These are phyloP conservation scores for Thunnus thynnus DNA, from an alignment of 2,113 vertebrate genomes.

Conservation along the genomic window DNA sequence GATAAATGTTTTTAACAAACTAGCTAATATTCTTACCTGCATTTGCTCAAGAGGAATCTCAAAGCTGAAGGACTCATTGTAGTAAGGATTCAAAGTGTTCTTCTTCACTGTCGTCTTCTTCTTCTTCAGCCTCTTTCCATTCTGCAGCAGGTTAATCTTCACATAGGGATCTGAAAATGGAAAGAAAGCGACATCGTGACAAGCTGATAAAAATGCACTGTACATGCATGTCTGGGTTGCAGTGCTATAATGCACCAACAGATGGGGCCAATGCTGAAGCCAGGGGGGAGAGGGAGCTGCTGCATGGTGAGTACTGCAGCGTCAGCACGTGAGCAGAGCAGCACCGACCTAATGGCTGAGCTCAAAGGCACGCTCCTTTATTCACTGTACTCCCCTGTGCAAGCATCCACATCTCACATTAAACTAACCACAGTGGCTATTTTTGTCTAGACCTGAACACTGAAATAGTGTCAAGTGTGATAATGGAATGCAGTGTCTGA, in stretches of 20 bases:
- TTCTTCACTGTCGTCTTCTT: slow-evolving; percentile 99
- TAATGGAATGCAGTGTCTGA: slow-evolving; percentile 8
- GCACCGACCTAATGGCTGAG: slow-evolving; percentile 64
- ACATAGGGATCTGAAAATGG: slow-evolving; percentile 92
- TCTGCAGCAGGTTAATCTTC: slow-evolving; percentile 98
- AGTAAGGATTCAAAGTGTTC: slow-evolving; percentile 98
- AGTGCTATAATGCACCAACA: slow-evolving; percentile 67
- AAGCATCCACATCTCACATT: slow-evolving; percentile 21
- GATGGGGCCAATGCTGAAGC: slow-evolving; percentile 68
- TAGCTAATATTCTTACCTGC: slow-evolving; percentile 84
- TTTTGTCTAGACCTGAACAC: neutral
- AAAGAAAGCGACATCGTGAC: neutral
- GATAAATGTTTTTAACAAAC: neutral
- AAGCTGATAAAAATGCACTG: neutral
- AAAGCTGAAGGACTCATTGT: slow-evolving; percentile 99
- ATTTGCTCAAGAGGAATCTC: slow-evolving; percentile 99
- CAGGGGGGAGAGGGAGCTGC: slow-evolving; percentile 10
- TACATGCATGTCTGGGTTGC: slow-evolving; percentile 36
- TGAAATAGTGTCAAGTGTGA: neutral
- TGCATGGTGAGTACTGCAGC: slow-evolving; percentile 77
- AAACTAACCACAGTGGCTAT: neutral
- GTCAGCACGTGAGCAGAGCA: slow-evolving; percentile 78
- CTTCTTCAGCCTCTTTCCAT: slow-evolving; percentile 97
- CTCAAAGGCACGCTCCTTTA: slow-evolving; percentile 31
- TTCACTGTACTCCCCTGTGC: slow-evolving; percentile 33